Percentiles rank a stretch among this genome's conserved stretches.
Conservation (phyloP, 2,113 vertebrate species). For the Cercocebus atys region DNA sequence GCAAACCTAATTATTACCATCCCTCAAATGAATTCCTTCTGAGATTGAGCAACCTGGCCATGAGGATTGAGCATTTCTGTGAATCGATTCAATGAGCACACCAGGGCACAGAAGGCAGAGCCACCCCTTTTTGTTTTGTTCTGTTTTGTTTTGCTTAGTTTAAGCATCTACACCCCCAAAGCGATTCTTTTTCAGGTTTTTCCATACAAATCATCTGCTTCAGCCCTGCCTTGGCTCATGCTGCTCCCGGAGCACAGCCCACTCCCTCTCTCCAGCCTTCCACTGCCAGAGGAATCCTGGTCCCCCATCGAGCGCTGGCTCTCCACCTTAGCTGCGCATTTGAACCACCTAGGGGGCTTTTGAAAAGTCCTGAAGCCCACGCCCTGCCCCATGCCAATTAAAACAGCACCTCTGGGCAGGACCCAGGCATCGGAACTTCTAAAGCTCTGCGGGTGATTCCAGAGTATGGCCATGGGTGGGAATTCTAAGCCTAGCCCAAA, state of each 20-base stretch:
- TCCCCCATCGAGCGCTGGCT: not conserved
- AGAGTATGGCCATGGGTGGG: accelerated
- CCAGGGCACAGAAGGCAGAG: not conserved
- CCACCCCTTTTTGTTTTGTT: not conserved
- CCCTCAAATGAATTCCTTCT: not conserved
- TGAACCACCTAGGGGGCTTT: not conserved
- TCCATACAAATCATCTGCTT: not conserved
- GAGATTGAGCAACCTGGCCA: not conserved
- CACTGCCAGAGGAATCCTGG: not conserved
- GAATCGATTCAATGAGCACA: not conserved
- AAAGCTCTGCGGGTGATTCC: not conserved
- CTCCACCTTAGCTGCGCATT: not conserved
- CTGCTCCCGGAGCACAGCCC: not conserved
- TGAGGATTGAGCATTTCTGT: not conserved
- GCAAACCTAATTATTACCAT: not conserved
- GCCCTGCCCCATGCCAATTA: not conserved
- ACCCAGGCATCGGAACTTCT: not conserved
- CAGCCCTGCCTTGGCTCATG: not conserved
- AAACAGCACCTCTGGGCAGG: not conserved
- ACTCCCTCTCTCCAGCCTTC: not conserved
- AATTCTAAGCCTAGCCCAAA: not conserved
- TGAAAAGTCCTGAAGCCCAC: not conserved
- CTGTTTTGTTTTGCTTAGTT: not conserved
- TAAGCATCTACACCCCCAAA: not conserved
- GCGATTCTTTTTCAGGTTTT: not conserved